These are phyloP conservation scores for Lagodon rhomboides DNA, from an alignment of 2,797 vertebrate genomes.

Conservation along the genomic window DNA sequence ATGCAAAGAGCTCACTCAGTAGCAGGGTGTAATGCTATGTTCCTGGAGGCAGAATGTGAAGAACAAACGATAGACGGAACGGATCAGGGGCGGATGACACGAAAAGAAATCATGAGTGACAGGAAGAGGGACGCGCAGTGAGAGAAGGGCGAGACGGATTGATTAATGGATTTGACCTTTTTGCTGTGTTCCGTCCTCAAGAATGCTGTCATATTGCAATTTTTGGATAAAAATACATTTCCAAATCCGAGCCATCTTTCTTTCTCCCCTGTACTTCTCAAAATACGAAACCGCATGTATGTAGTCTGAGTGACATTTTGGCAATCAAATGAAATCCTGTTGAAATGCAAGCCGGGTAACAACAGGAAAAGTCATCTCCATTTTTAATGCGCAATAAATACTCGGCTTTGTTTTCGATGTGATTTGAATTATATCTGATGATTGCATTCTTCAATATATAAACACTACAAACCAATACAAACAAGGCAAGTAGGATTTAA, in stretches of 20 bases:
- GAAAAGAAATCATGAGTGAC: slow-evolving; percentile 36
- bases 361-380: slow-evolving; percentile 16
- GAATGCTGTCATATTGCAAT: slow-evolving; percentile 26
- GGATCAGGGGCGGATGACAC: slow-evolving; percentile 26
- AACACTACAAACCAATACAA: neutral
- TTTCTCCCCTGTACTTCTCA: neutral
- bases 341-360: slow-evolving; percentile 32
- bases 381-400: slow-evolving; percentile 5
- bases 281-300: slow-evolving; percentile 22
- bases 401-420: slow-evolving; percentile 3
- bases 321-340: slow-evolving; percentile 24
- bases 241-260: slow-evolving; percentile 3
- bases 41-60: slow-evolving; percentile 59
- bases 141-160: slow-evolving; percentile 6
- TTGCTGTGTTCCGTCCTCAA: slow-evolving; percentile 11
- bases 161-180: slow-evolving; percentile 66
- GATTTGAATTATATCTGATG: slow-evolving; percentile 1
- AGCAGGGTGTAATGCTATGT: slow-evolving; percentile 62
- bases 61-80: slow-evolving; percentile 32
- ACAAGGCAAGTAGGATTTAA: neutral
- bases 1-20: slow-evolving; percentile 27
- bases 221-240: slow-evolving; percentile 42
- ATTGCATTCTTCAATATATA: slow-evolving; percentile 16
- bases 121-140: slow-evolving; percentile 5
- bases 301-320: slow-evolving; percentile 49